Conservation (phyloP, 2,113 vertebrate genomes). For the Scomber scombrus region DNA sequence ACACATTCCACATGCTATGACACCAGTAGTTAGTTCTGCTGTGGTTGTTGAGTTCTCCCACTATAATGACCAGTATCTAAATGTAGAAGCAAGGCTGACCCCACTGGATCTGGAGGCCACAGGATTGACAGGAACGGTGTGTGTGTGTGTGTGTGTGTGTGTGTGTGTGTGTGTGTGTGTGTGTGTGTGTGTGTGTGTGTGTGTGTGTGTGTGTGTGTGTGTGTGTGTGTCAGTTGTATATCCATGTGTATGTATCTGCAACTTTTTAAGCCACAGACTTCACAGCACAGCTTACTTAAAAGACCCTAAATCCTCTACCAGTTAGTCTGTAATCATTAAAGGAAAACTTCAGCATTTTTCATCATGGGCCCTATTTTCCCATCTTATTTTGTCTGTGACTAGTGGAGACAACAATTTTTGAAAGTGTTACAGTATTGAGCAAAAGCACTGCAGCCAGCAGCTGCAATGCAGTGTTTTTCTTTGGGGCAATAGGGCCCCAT, state of each 20-base stretch:
- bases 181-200: constrained; percentile 8
- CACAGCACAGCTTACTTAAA: not conserved
- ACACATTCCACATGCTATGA: constrained; percentile 48
- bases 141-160: not conserved
- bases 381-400: too few relatives aligned
- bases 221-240: not conserved
- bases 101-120: constrained; percentile 42
- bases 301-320: constrained; percentile 15
- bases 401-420: too few relatives aligned
- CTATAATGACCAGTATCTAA: constrained; percentile 69
- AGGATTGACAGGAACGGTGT: constrained; percentile 40
- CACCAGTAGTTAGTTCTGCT: constrained; percentile 33
- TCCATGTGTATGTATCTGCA: constrained; percentile 35
- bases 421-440: too few relatives aligned
- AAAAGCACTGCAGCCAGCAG: too few relatives aligned
- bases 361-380: too few relatives aligned
- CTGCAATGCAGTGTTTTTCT: too few relatives aligned
- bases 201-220: constrained; percentile 13
- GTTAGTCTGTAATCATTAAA: constrained; percentile 45
- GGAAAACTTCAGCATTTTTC: too few relatives aligned
- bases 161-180: not conserved
- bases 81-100: constrained; percentile 64
- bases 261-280: constrained; percentile 17
- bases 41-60: constrained; percentile 49
- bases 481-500: too few relatives aligned